Percentiles rank a stretch among this genome's conserved stretches.
Evolutionary conservation across 1,140 invertebrate species (phyloP).

Genomic region (Zaprionus ornatus): DNA sequence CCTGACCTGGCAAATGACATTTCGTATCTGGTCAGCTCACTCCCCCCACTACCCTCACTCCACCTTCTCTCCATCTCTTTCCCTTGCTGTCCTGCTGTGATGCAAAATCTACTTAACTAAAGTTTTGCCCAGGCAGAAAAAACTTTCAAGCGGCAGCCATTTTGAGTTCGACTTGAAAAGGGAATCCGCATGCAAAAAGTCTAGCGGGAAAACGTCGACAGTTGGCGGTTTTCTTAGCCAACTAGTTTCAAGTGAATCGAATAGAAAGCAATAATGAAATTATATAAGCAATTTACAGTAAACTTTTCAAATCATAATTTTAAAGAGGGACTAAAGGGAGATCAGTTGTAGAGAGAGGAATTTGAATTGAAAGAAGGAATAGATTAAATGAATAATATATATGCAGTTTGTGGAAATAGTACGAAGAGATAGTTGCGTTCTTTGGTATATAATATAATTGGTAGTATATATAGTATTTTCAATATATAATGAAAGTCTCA

Average conservation of each 20-base stretch:
- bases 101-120: constrained; percentile 43
- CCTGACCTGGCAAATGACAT: constrained; percentile 30
- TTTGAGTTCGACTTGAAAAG: constrained; percentile 45
- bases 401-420: too few species aligned
- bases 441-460: too few species aligned
- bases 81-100: constrained; percentile 3
- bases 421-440: too few species aligned
- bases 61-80: neutral
- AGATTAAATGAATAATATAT: too few species aligned
- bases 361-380: neutral
- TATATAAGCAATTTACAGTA: constrained; percentile 54
- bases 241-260: constrained; percentile 32
- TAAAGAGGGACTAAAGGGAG: neutral
- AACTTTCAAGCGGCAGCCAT: constrained; percentile 54
- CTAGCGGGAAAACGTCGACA: constrained; percentile 6
- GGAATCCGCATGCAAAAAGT: constrained; percentile 52
- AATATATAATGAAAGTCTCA: too few species aligned
- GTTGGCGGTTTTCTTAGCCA: constrained; percentile 13
- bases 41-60: neutral
- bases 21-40: constrained; percentile 29
- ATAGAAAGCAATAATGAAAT: constrained; percentile 61
- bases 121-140: constrained; percentile 28
- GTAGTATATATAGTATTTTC: too few species aligned
- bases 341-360: neutral
- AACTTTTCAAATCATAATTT: constrained; percentile 2